Base-by-base conservation (phyloP, 2,113 vertebrate species). In the Chlamydotis undulata region DNA sequence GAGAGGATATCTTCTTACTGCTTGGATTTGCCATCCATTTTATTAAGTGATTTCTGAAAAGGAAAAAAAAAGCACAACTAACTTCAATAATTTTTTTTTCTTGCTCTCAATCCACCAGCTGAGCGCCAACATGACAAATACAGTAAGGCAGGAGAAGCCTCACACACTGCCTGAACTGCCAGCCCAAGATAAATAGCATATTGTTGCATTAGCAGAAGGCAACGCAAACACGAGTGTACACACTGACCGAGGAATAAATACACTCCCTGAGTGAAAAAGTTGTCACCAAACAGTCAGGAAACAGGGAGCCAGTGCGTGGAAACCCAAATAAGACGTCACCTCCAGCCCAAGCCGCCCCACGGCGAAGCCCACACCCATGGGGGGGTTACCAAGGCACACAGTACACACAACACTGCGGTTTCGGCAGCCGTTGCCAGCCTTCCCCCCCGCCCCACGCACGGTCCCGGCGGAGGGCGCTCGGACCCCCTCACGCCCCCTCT, bases 201-300 rank as follows among this genome's bases (percentile, higher is more conserved):
- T 7, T 8, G 3, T 4, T 17, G 17, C 1, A 43, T 2, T 3
- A 69, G 21, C 23, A 52, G 47, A 57, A 86, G 6, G 19, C 0
- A 59, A 47, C 1, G 3, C 26, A 39, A 65, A 56, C 13, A 3
- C 2, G 0, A 39, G 8, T 0, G 7, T 2, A 6, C 15, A 17
- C 11, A 4, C 6, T 19, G 7, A 15, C 29, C n/a, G 5, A 35
- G 43, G 10, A n/a, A 56, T 0, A 45, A 0, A 29, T 0, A 2
- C 17, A 3, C 3, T 4, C 6, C 33, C 16, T 0, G 4, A 39
- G 4, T 2, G 13, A 4, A 64, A 22, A 7, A 45, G 12, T 2
- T 31, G 39, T 29, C 35, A 53, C 24, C 35, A 22, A 15, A 19
- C 18, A 21, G 37, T 0, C 14, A n/a, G 22, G 69, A 39, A 57